Conservation (phyloP, 1,140 invertebrate species). For the Cardiocondyla obscurior region DNA sequence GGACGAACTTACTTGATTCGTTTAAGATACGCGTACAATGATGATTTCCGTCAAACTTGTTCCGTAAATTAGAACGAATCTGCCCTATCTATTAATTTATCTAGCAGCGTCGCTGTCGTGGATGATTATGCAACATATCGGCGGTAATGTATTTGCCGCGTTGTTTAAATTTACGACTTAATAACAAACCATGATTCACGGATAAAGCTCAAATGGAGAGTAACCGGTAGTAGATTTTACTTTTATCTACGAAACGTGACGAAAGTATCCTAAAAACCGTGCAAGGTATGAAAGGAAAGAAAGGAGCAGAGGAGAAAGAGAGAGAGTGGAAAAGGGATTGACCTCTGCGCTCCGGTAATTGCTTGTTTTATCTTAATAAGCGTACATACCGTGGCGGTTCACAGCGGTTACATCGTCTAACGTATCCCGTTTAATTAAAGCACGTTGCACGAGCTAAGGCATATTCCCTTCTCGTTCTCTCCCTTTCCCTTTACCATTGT, state of each 20-base stretch:
- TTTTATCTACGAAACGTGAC: constrained; percentile 51
- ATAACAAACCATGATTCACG: constrained; percentile 1
- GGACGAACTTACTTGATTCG: neutral
- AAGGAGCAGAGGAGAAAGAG: constrained; percentile 10
- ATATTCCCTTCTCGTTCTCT: constrained; percentile 27
- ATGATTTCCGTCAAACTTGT: neutral
- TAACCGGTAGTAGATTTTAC: constrained; percentile 20
- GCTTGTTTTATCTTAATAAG: constrained; percentile 73
- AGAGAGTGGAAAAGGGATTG: constrained; percentile 36
- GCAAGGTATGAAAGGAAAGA: constrained; percentile 32
- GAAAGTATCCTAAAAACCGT: constrained; percentile 51
- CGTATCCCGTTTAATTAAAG: constrained; percentile 71
- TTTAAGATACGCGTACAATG: neutral
- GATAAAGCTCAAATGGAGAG: constrained; percentile 54
- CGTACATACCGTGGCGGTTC: constrained; percentile 53
- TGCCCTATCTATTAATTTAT: neutral
- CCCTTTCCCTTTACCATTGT: neutral
- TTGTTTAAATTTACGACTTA: constrained; percentile 26
- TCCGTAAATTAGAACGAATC: neutral
- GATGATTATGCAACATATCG: constrained; percentile 6
- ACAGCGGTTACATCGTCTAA: constrained; percentile 66
- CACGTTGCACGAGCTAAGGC: constrained; percentile 57
- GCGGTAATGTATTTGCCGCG: neutral
- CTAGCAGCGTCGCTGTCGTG: neutral
- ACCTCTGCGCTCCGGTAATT: constrained; percentile 62